Evolutionary conservation across 2,888 invertebrate genomes (phyloP).

Genomic region (Heliconius hortense): DNA sequence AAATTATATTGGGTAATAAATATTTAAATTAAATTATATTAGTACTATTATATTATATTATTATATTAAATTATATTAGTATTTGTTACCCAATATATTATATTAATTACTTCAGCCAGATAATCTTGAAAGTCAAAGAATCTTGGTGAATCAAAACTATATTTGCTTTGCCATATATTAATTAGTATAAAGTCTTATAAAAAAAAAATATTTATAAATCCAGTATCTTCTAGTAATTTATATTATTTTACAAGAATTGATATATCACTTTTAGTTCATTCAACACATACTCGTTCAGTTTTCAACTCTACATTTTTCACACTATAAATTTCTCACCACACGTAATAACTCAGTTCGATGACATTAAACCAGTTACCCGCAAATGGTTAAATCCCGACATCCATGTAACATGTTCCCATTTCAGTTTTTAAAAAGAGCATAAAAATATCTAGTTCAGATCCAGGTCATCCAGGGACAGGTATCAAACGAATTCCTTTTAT

Average conservation of each 20-base stretch:
- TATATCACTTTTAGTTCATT: neutral
- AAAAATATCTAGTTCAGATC: constrained; percentile 50
- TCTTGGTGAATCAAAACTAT: too few species aligned
- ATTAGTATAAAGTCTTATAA: too few species aligned
- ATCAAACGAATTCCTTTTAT: constrained; percentile 52
- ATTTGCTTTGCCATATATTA: too few species aligned
- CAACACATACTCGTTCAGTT: neutral
- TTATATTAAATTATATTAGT: too few species aligned
- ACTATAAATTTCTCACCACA: constrained; percentile 8
- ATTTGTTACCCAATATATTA: neutral
- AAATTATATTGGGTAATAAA: too few species aligned
- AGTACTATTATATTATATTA: too few species aligned
- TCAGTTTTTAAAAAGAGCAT: constrained; percentile 39
- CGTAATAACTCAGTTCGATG: constrained; percentile 20
- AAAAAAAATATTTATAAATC: neutral
- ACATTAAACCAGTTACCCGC: constrained; percentile 28
- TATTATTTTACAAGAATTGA: neutral
- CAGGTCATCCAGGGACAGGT: constrained; percentile 54
- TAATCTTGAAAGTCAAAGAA: too few species aligned
- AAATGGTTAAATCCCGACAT: constrained; percentile 31
- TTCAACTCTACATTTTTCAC: neutral
- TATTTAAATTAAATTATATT: too few species aligned
- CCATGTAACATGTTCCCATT: constrained; percentile 36
- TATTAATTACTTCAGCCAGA: too few species aligned
- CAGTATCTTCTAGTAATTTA: neutral